Conservation (phyloP, 2,888 invertebrate species). For the Tinea semifulvella region DNA sequence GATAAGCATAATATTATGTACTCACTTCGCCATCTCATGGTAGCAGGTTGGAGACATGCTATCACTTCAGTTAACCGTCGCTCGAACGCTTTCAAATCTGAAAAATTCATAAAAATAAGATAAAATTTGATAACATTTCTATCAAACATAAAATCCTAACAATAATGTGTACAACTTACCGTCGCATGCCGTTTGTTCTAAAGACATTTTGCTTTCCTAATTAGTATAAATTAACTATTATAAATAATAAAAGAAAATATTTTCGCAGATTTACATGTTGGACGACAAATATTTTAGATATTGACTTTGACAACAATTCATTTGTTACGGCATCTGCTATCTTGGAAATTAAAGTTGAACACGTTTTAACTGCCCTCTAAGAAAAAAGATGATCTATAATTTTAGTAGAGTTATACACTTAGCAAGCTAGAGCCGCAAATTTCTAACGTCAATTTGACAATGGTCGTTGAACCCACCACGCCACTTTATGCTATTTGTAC, state of each 20-base stretch:
- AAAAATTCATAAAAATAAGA: constrained; percentile 22
- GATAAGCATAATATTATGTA: constrained; percentile 23
- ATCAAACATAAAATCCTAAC: background rate
- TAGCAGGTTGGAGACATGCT: constrained; percentile 92
- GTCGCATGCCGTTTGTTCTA: constrained; percentile 93
- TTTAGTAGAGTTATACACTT: too few relatives aligned
- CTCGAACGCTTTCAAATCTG: constrained; percentile 98
- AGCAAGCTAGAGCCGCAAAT: too few relatives aligned
- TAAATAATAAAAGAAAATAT: background rate
- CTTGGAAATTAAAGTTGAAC: too few relatives aligned
- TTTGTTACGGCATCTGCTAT: too few relatives aligned
- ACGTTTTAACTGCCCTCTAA: too few relatives aligned
- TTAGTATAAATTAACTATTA: too few relatives aligned
- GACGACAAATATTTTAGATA: too few relatives aligned
- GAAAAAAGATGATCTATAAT: too few relatives aligned
- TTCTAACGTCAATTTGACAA: too few relatives aligned
- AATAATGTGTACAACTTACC: constrained; percentile 64
- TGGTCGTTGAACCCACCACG: too few relatives aligned
- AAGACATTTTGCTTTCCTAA: constrained; percentile 66
- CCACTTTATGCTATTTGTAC: too few relatives aligned
- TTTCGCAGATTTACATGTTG: background rate
- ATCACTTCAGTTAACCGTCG: constrained; percentile 97
- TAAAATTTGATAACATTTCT: constrained; percentile 9
- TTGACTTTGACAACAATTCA: too few relatives aligned
- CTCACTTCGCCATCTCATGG: constrained; percentile 95